Evolutionary conservation across 1,140 invertebrate genomes (phyloP), one percentile per base, ranked within the genome.

Genomic region (Saccostrea glomerata): DNA sequence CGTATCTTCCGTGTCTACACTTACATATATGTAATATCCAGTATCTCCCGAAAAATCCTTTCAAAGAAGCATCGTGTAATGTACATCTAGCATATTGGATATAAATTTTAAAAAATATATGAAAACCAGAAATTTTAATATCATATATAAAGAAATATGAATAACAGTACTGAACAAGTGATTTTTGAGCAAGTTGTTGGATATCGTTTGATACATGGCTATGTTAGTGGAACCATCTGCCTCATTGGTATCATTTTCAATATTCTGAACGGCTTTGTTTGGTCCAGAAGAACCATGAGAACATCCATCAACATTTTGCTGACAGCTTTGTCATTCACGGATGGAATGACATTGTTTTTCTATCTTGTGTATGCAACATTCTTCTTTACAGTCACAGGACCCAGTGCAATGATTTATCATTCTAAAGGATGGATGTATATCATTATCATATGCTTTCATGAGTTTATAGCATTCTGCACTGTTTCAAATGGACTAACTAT

Each of bases 381-480:
- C 23, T 84, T 84, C n/a, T 84, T 84, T 40, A 84, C 54, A 20
- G 83, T 40, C 20, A 84, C 83, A 20, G 83, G 54, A 55, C 83
- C 83, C 5, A 54, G 83, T 54, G 83, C 55, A n/a, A 6, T 54
- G 9, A n/a, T 23, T 54, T 56, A 55, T 20, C 83, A 84, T 56
- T 55, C 83, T 2, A 54, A 84, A 56, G 83, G 30, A 23, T 30
- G 83, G 36, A 84, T 84, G 83, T 84, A 84, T n/a, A 23, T 84
- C 17, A 47, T 84, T 9, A 13, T 84, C 12, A 84, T 84, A 55
- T n/a, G 40, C 20, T 84, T 84, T 56, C 83, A 84, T n/a, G 40
- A 84, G 54, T 84, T 84, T n/a, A 54, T 84, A 20, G 83, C 83
- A 15, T 84, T 84, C 55, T 40, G 54, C 54, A 84, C 83, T 40